Base-by-base conservation (phyloP, 92 coral and sea anemone genomes). In the Diadumene lineata region DNA sequence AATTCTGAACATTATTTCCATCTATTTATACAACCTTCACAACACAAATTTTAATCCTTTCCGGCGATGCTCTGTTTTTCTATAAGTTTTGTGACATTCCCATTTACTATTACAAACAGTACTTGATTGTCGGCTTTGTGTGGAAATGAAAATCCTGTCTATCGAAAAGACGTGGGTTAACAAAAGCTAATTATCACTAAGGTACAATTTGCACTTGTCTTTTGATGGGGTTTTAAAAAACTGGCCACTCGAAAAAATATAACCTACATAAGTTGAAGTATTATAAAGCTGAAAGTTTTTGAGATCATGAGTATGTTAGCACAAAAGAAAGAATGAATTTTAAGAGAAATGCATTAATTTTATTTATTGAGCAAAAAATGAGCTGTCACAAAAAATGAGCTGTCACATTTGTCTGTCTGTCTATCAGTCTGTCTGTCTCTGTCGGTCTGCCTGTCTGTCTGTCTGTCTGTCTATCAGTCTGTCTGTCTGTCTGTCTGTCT, bases 31-130 rank as follows among this genome's bases (percentile, higher is more conserved):
- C n/a, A n/a, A 2, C 53, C 63, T 31, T 72, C 2, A 46, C 29
- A 72, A 56, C 60, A 72, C 75, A 72, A 43, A 19, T 32, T 32
- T 43, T 72, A 72, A 72, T 72, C 66, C 32, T 72, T 72, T 72
- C 77, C 77, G 77, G 77, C 23, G 31, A 4, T 16, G 27, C 34
- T 23, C 44, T 50, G 62, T 26, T 70, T 51, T 32, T 48, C 64
- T 50, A 70, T 70, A 70, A 34, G 63, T 27, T 32, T 22, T 34
- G 24, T 70, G 62, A 1, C 53, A 17, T 51, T 70, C 53, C 63
- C 26, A 70, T 27, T 70, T 17, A 70, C 29, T 46, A 18, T 31
- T 70, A n/a, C 63, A 57, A 28, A 70, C 46, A 50, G 46, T 72
- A 66, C 33, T 57, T 72, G 66, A 56, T 72, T 56, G 32, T 32